Base-by-base conservation (phyloP, 2,888 invertebrate species). In the Incurvaria masculella region DNA sequence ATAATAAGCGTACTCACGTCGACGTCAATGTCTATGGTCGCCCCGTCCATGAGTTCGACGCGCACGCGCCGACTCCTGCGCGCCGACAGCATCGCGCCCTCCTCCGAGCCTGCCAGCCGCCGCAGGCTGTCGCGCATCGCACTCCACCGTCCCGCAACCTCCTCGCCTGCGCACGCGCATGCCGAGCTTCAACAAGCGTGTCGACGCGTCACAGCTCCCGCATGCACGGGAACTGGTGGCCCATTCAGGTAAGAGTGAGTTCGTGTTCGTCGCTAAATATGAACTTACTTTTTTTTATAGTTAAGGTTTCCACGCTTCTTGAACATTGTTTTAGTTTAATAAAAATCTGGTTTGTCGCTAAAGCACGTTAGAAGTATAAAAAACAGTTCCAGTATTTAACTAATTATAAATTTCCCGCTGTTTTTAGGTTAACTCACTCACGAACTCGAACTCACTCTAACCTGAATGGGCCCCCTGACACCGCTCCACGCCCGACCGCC, bases 21-120 rank as follows among this genome's bases (percentile, higher is more conserved):
- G 52, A 94, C 83, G 54, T 87, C 85, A 44, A 92, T 79, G 58
- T 91, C 91, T 65, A 90, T 80, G 49, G 88, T 82, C 45, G 88
- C 88, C 49, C 92, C 93, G 72, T 94, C 94, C 48, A 95, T 80
- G 57, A 95, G 82, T 54, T 88, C 87, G 46, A 95, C 82, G 58
- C 88, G 83, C 40, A 91, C 90, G 44, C 88, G 84, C 79, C 59
- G 63, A 53, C 56, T 67, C 56, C 62, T 58, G 44, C 21, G 51
- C 52, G 2, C 23, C 2, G 14, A 6, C 49, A 59, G 60, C 56
- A 58, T 21, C 11, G 11, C 11, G 45, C 45, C 57, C 48, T 57
- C 64, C 46, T 74, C 76, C 18, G 74, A 74, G 0, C 70, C 67
- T 18, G 75, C 70, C 48, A 78, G 61, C 2, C 72, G 65, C 0